A percentile compares a stretch with the other conserved stretches of the same genome.
These are phyloP conservation scores for Baronia brevicornis DNA, from an alignment of 2,888 invertebrate genomes.

Conservation along the genomic window DNA sequence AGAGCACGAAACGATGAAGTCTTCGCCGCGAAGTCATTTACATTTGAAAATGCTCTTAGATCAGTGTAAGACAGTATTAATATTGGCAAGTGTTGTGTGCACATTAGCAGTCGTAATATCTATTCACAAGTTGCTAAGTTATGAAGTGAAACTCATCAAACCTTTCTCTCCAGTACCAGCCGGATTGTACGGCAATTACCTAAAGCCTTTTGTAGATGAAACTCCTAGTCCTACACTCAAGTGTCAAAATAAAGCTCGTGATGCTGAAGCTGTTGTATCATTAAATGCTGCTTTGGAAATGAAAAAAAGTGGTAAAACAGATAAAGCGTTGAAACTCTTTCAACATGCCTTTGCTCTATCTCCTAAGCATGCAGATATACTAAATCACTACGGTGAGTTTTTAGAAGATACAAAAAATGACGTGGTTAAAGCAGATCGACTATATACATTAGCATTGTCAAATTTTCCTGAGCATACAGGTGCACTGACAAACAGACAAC, in stretches of 20 bases:
- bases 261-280: constrained; percentile 87
- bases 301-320: constrained; percentile 86
- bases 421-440: constrained; percentile 91
- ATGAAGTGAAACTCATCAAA: constrained; percentile 50
- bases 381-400: constrained; percentile 95
- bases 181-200: constrained; percentile 55
- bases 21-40: constrained; percentile 34
- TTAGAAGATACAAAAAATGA: constrained; percentile 90
- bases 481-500: constrained; percentile 85
- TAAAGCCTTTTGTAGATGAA: constrained; percentile 47
- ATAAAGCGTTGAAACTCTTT: constrained; percentile 90
- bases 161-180: constrained; percentile 63
- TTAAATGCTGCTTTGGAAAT: constrained; percentile 90
- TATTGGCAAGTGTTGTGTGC: constrained; percentile 62
- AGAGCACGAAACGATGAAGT: constrained; percentile 51
- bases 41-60: constrained; percentile 58
- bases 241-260: constrained; percentile 38
- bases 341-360: constrained; percentile 94
- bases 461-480: constrained; percentile 88
- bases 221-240: constrained; percentile 28
- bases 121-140: constrained; percentile 52
- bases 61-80: constrained; percentile 58
- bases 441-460: constrained; percentile 89
- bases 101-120: constrained; percentile 59
- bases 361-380: constrained; percentile 93